Evolutionary conservation across 2,113 vertebrate genomes (phyloP).

Genomic region (Cynoglossus semilaevis): DNA sequence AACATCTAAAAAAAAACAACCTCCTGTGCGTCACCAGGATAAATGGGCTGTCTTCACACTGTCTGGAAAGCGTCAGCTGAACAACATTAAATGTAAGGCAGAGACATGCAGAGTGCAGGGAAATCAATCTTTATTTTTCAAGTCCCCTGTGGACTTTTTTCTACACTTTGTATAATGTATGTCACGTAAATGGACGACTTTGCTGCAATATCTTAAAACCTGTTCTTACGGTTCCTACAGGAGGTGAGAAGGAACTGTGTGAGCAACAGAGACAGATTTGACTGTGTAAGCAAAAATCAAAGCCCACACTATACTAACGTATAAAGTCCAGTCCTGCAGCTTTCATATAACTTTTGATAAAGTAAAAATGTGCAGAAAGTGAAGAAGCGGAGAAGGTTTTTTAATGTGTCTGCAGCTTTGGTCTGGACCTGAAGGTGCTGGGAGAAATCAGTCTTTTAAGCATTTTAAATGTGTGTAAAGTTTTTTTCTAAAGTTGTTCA

Average conservation of each 20-base stretch:
- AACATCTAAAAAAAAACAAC: conserved; percentile 27
- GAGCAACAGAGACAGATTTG: conserved; percentile 29
- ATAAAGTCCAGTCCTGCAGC: conserved; percentile 30
- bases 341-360: conserved; percentile 40
- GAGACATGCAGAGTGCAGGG: conserved; percentile 16
- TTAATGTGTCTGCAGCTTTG: conserved; percentile 18
- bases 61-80: conserved; percentile 34
- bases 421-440: conserved; percentile 37
- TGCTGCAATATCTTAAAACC: conserved; percentile 8
- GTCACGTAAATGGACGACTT: conserved; percentile 2
- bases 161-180: conserved; percentile 1
- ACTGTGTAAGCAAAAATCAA: conserved; percentile 21
- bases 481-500: conserved; percentile 14
- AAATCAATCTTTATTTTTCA: no score
- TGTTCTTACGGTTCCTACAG: background rate
- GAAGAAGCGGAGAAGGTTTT: no score
- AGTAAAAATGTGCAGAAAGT: background rate
- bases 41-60: conserved; percentile 42
- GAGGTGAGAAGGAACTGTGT: conserved; percentile 28
- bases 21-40: conserved; percentile 33
- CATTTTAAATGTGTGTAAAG: conserved; percentile 12
- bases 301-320: conserved; percentile 26
- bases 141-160: background rate
- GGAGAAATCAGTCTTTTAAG: conserved; percentile 34
- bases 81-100: conserved; percentile 5